Evolutionary conservation across 2,888 invertebrate species (phyloP), one percentile per base, ranked within the genome.

Genomic region (Drosophila peninsularis): DNA sequence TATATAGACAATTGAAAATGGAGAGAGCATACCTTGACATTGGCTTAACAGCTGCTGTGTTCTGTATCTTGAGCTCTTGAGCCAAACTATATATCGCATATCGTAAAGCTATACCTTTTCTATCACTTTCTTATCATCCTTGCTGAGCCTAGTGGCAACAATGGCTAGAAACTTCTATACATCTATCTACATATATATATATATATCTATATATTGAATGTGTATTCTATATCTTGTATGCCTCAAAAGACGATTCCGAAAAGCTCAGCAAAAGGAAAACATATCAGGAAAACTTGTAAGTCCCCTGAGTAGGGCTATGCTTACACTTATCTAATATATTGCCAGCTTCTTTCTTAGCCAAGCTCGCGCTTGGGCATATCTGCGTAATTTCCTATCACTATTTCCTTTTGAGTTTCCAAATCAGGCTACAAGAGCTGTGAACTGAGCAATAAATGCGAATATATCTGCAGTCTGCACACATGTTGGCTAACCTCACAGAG

Each of bases 361-460:
- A 47, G 2, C 11, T 30, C 17, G 13, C 47, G 47, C 47, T 32
- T 47, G 1, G 30, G 27, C 27, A 45, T 30, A 30, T 45, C 27
- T 6, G 11, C 27, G 17, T 30, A 45, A 47, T 47, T 47, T 47
- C 27, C 30, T 13, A 17, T 30, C 17, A 30, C 17, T 6, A 3
- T 30, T 47, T 19, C 13, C 17, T 3, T 47, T 47, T 10, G 6
- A 36, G 36, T 36, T 19, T 21, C 36, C 21, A 19, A 50, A 34
- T 42, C 42, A 50, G 21, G 47, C 47, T 4, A 13, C 17, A 32
- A 32, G 17, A 32, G 32, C 53, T 54, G 39, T 5, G 24, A 41
- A n/a, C 30, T 19, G 19, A 14, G 21, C 54, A 30, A 30, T 14
- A 32, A 41, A 41, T 19, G 13, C 14, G 6, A 52, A 17, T 47